Percentiles rank a stretch among this genome's conserved stretches.
phyloP scores from a whole-genome alignment of 2,888 invertebrate species.

The Drosophila silvestris region DNA sequence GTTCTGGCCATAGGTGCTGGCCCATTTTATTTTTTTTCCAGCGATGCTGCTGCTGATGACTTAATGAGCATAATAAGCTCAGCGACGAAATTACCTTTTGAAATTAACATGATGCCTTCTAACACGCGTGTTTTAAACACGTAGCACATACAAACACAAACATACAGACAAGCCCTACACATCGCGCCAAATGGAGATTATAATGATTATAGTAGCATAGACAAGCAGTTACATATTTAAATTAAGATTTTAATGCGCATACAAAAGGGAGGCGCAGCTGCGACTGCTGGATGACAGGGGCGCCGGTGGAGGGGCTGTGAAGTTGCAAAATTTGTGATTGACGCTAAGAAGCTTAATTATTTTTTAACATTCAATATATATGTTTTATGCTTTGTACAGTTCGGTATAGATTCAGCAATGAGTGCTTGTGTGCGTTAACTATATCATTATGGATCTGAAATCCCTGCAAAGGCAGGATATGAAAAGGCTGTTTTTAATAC shows the following conservation, averaged over 20 bases:
- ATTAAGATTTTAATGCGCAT: slow-evolving; percentile 76
- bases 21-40: slow-evolving; percentile 35
- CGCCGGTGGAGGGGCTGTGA: not conserved
- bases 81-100: slow-evolving; percentile 79
- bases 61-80: slow-evolving; percentile 81
- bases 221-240: slow-evolving; percentile 77
- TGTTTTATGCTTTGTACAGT: too few species aligned
- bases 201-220: slow-evolving; percentile 67
- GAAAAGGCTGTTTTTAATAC: not conserved
- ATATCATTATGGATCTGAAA: too few species aligned
- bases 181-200: slow-evolving; percentile 58
- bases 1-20: slow-evolving; percentile 32
- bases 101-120: slow-evolving; percentile 76
- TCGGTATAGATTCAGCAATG: too few species aligned
- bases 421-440: too few species aligned
- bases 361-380: not conserved
- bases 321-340: slow-evolving; percentile 37
- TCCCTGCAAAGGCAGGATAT: not conserved
- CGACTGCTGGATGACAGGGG: slow-evolving; percentile 1
- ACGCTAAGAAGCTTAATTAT: slow-evolving; percentile 53
- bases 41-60: slow-evolving; percentile 65
- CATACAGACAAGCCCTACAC: slow-evolving; percentile 17
- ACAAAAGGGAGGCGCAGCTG: slow-evolving; percentile 46
- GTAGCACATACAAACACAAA: slow-evolving; percentile 27
- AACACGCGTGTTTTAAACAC: slow-evolving; percentile 29